phyloP scores from a whole-genome alignment of 2,113 vertebrate species.

The Smithornis capensis region DNA sequence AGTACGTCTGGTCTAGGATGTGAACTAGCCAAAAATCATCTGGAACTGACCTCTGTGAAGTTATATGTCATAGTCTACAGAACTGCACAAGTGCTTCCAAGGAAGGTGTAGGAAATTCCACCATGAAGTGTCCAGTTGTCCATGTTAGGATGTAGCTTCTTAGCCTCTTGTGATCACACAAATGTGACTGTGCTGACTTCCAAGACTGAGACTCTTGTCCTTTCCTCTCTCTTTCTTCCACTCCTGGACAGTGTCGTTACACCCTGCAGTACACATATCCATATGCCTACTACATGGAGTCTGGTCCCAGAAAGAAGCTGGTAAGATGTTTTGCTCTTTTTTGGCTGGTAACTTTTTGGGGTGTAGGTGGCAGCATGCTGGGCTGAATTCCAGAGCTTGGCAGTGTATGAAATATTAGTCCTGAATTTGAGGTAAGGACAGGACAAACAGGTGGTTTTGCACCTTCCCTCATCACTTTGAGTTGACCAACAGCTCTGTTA shows the following conservation, averaged over 20 bases:
- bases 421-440: not conserved
- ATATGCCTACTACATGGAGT: slow-evolving; percentile 99
- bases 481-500: not conserved
- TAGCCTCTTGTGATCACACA: not conserved
- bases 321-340: slow-evolving; percentile 75
- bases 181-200: not conserved
- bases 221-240: not conserved
- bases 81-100: not conserved
- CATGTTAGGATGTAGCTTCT: not conserved
- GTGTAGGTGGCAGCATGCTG: not conserved
- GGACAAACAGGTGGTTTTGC: not conserved
- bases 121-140: not conserved
- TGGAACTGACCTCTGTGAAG: not conserved
- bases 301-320: slow-evolving; percentile 96
- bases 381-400: not conserved
- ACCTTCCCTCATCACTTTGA: not conserved
- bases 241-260: slow-evolving; percentile 87
- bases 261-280: slow-evolving; percentile 99
- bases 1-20: not conserved
- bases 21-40: not conserved
- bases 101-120: not conserved
- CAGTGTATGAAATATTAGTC: not conserved
- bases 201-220: not conserved
- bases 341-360: not conserved
- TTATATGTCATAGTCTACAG: not conserved